Percentiles rank a stretch among this genome's conserved stretches.
Evolutionary conservation across 2,797 vertebrate species (phyloP).

Genomic region (Poeciliopsis turneri): DNA sequence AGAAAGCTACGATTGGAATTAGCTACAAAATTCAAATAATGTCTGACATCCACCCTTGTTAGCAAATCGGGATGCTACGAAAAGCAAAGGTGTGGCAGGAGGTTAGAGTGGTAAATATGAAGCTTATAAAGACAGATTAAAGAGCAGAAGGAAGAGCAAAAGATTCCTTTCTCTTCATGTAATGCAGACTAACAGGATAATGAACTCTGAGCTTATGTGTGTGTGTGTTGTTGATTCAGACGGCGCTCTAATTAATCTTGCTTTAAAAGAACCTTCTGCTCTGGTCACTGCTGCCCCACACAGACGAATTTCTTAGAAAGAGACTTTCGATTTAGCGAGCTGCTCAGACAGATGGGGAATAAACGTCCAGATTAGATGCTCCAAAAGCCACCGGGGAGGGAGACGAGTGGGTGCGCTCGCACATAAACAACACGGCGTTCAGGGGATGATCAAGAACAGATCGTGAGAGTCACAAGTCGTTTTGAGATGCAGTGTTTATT

Average conservation of each 20-base stretch:
- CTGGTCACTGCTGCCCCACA: conserved; percentile 48
- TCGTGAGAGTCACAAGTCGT: conserved; percentile 57
- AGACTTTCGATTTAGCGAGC: conserved; percentile 46
- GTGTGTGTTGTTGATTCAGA: conserved; percentile 46
- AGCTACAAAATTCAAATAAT: neutral
- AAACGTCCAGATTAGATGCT: conserved; percentile 63
- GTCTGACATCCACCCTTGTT: conserved; percentile 13
- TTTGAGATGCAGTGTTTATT: conserved; percentile 58
- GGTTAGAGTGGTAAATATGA: conserved; percentile 45
- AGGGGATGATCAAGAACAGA: conserved; percentile 64
- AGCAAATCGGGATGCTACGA: conserved; percentile 39
- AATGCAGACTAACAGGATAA: conserved; percentile 39
- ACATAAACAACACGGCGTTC: conserved; percentile 49
- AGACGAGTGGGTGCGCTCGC: conserved; percentile 35
- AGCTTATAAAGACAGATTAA: conserved; percentile 41
- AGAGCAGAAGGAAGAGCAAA: conserved; percentile 35
- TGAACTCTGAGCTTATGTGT: conserved; percentile 19
- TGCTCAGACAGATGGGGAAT: conserved; percentile 37
- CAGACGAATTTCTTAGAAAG: conserved; percentile 71
- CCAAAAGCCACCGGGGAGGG: conserved; percentile 47
- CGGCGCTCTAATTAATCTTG: conserved; percentile 70
- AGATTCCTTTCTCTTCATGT: conserved; percentile 30
- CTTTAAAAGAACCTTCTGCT: conserved; percentile 65
- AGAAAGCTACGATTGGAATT: neutral
- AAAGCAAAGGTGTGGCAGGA: conserved; percentile 35